Evolutionary conservation across 2,797 vertebrate genomes (phyloP).

Genomic region (Sebastes umbrosus): DNA sequence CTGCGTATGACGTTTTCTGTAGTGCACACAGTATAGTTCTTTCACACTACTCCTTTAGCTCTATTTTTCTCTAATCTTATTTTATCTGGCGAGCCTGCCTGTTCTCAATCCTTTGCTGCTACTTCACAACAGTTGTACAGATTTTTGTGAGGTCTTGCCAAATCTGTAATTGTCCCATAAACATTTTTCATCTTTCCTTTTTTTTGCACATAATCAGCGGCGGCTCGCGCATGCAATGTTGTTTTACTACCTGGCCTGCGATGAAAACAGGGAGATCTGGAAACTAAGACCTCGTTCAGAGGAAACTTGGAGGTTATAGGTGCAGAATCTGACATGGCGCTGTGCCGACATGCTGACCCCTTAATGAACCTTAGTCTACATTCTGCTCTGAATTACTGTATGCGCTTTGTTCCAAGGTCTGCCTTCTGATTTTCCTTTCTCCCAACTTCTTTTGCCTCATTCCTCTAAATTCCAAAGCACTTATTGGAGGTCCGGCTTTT

Average conservation of each 20-base stretch:
- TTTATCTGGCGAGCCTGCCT: constrained; percentile 30
- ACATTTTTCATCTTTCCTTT: constrained; percentile 59
- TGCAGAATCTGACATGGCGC: constrained; percentile 37
- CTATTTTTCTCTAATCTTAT: constrained; percentile 46
- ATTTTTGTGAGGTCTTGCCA: constrained; percentile 66
- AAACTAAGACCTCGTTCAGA: constrained; percentile 48
- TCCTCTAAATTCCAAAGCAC: constrained; percentile 16
- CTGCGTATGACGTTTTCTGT: constrained; percentile 28
- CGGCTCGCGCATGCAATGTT: constrained; percentile 50
- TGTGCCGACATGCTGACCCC: constrained; percentile 54
- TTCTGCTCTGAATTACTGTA: constrained; percentile 48
- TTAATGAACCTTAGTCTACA: constrained; percentile 48
- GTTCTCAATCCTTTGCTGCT: constrained; percentile 40
- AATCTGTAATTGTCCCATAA: constrained; percentile 73
- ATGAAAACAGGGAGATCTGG: constrained; percentile 61
- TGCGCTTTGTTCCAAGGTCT: constrained; percentile 30
- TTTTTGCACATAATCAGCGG: constrained; percentile 48
- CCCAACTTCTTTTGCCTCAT: constrained; percentile 18
- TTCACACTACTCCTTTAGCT: constrained; percentile 38
- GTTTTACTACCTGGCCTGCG: constrained; percentile 68
- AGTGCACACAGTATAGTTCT: constrained; percentile 21
- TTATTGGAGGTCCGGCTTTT: not conserved
- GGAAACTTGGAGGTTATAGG: constrained; percentile 36
- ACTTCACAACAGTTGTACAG: constrained; percentile 48
- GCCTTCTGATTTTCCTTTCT: constrained; percentile 22